Base-by-base conservation (phyloP, 2,797 vertebrate species). In the Mus minutoides region DNA sequence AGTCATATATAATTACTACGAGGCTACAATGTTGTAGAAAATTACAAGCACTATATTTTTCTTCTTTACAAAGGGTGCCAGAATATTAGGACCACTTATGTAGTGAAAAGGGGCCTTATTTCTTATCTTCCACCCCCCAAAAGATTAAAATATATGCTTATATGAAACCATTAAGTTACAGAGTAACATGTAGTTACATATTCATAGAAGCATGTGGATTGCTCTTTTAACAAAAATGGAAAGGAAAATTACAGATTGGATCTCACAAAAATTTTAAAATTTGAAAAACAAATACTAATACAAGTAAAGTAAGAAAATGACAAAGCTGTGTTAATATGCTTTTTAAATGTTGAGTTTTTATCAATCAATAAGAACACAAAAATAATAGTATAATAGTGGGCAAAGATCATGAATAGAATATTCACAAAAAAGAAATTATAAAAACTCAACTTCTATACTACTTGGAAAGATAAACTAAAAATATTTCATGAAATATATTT, bases 291-390 rank as follows among this genome's bases (percentile, higher is more conserved):
- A 95, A 85, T 8, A 84, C 60, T 76, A 62, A 37, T 12, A 58
- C n/a, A 92, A 95, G 40, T 95, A 75, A 88, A 94, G 82, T 85
- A 77, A 85, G 80, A 83, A 90, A 75, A 85, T 77, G 77, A 26
- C 6, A 79, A 89, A 62, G 29, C 85, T 95, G 31, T 64, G 40
- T 88, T 91, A 88, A 85, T 88, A 54, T 60, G 80, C 26, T 71
- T 73, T 83, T 6, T 21, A 46, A 75, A 76, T 58, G 58, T 14
- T 64, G 12, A 91, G 40, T 14, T 90, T 29, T 88, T 24, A 71
- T 80, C 78, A 95, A 43, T 80, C 52, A 82, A 31, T 83, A 58
- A 85, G 73, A 60, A 54, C 13, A 43, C 43, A 91, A 94, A 93
- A 93, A 85, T 4, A 62, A 67, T n/a, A 88, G 8, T 85, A 84